phyloP scores from a whole-genome alignment of 1,140 invertebrate species.

The Calephelis nemesis region DNA sequence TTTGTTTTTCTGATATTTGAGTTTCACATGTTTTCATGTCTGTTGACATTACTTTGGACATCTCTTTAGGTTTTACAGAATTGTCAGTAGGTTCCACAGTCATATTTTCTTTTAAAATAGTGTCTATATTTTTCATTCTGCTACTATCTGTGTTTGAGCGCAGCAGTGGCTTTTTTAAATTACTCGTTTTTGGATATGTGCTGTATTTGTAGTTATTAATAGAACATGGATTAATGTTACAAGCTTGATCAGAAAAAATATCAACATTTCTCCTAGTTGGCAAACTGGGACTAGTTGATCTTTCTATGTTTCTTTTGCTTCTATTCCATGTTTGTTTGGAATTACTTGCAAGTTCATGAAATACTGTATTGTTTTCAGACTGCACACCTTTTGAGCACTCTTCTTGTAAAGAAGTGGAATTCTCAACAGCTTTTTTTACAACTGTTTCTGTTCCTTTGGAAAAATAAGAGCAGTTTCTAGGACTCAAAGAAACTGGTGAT shows the following conservation, averaged over 20 bases:
- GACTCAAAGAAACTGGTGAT: background rate
- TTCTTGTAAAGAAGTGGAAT: constrained; percentile 45
- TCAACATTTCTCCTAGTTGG: background rate
- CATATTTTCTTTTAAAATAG: constrained; percentile 28
- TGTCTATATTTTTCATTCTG: constrained; percentile 32
- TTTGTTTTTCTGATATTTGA: constrained; percentile 22
- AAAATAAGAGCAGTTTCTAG: background rate
- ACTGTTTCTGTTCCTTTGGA: constrained; percentile 37
- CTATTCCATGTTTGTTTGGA: constrained; percentile 6
- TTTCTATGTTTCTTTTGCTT: background rate
- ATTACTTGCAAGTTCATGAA: constrained; percentile 29
- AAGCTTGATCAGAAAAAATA: background rate
- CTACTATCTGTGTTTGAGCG: constrained; percentile 53
- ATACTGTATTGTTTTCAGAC: constrained; percentile 35
- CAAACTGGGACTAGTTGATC: background rate
- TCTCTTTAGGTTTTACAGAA: background rate
- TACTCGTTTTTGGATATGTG: constrained; percentile 52
- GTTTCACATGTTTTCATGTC: constrained; percentile 14
- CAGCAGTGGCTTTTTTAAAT: constrained; percentile 41
- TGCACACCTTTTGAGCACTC: constrained; percentile 61
- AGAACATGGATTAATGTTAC: constrained; percentile 11
- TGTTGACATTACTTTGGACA: constrained; percentile 13
- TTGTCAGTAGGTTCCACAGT: constrained; percentile 23
- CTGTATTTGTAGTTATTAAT: constrained; percentile 39
- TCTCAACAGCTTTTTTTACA: constrained; percentile 34